Evolutionary conservation across 2,113 vertebrate genomes (phyloP).

Genomic region (Camelus dromedarius): DNA sequence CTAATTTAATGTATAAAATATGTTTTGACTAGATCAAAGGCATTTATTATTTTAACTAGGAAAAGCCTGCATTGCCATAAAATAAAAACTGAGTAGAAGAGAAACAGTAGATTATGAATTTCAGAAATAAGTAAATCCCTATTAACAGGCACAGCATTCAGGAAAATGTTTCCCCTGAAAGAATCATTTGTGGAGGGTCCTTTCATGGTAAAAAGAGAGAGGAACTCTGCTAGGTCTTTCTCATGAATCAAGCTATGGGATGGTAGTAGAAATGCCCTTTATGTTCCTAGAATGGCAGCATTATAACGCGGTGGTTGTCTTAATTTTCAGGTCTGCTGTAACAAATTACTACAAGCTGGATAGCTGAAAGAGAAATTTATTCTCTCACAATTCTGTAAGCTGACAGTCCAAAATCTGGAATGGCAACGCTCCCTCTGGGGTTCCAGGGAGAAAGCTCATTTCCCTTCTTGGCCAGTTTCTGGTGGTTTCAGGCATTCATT

Average conservation of each 20-base stretch:
- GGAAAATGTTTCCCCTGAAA: background rate
- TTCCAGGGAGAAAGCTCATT: background rate
- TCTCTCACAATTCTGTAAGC: background rate
- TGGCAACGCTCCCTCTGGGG: background rate
- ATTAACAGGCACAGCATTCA: background rate
- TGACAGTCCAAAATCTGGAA: background rate
- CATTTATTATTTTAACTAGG: constrained; percentile 1
- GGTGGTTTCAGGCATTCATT: background rate
- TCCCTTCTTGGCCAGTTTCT: background rate
- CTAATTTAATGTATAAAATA: constrained; percentile 26
- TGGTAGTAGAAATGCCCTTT: background rate
- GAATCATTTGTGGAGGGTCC: background rate
- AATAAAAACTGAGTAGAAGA: background rate
- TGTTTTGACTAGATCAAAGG: background rate
- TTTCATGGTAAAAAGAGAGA: background rate
- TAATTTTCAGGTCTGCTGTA: background rate
- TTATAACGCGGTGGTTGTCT: background rate
- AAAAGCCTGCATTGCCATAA: background rate
- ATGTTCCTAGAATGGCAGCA: background rate
- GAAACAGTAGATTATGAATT: background rate
- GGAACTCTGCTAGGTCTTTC: background rate
- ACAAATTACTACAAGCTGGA: background rate
- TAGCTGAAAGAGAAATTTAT: background rate
- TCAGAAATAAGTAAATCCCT: background rate
- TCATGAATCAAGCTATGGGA: background rate